Evolutionary conservation across 2,797 vertebrate genomes (phyloP).

Genomic region (Florisuga fusca): DNA sequence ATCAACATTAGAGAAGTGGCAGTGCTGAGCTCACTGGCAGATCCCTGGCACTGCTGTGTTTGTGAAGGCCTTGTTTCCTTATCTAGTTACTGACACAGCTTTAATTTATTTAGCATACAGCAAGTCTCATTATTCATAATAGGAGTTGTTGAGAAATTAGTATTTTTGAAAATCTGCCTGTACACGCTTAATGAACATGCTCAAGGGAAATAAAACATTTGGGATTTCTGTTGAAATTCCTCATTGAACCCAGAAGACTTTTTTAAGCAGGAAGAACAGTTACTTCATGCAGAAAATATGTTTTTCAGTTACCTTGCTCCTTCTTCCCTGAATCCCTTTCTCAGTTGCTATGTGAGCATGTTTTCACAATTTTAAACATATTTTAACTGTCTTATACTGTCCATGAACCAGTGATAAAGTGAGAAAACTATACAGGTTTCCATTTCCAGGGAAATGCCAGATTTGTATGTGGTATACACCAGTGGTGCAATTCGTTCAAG

Average conservation of each 20-base stretch:
- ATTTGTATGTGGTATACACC: neutral
- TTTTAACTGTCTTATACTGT: neutral
- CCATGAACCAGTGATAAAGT: neutral
- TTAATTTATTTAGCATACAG: conserved; percentile 16
- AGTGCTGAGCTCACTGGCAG: neutral
- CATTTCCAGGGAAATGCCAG: no score
- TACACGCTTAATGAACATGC: conserved; percentile 12
- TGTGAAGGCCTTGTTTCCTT: conserved; percentile 4
- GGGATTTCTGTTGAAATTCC: conserved; percentile 49
- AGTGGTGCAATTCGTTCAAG: neutral
- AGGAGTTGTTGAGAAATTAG: neutral
- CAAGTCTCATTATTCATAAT: conserved; percentile 31
- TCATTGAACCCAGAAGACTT: neutral
- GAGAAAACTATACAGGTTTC: neutral
- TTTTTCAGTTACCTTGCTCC: neutral
- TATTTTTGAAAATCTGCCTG: conserved; percentile 27
- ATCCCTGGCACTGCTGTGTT: neutral
- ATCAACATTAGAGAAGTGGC: neutral
- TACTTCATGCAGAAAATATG: conserved; percentile 47
- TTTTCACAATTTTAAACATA: neutral
- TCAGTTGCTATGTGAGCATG: neutral
- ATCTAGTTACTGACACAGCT: neutral
- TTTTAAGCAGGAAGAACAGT: conserved; percentile 6
- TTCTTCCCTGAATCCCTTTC: neutral
- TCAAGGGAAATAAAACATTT: conserved; percentile 45